Conservation (phyloP, 1,140 invertebrate species). For the Branchinecta lindahli region DNA sequence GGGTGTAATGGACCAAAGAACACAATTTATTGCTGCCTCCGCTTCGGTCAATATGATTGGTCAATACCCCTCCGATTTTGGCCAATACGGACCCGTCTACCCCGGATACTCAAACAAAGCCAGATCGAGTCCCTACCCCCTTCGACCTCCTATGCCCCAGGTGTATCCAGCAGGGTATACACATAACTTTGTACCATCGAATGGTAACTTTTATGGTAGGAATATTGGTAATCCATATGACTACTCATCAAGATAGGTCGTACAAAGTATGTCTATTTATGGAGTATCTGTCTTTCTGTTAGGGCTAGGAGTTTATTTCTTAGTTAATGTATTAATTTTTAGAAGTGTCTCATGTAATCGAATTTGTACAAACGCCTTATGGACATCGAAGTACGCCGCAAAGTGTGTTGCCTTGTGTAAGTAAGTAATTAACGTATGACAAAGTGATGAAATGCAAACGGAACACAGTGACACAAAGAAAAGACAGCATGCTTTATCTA, state of each 20-base stretch:
- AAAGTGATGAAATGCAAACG: too few relatives aligned
- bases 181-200: not conserved
- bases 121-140: not conserved
- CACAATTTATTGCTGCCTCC: not conserved
- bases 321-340: too few relatives aligned
- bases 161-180: not conserved
- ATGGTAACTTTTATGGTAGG: not conserved
- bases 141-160: not conserved
- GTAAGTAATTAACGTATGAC: too few relatives aligned
- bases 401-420: too few relatives aligned
- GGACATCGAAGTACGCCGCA: too few relatives aligned
- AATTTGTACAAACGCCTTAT: too few relatives aligned
- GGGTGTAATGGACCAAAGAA: not conserved
- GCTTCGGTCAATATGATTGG: not conserved
- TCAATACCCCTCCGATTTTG: not conserved
- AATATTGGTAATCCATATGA: slow-evolving; percentile 6
- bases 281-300: too few relatives aligned
- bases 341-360: too few relatives aligned
- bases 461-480: too few relatives aligned
- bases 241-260: not conserved
- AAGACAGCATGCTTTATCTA: too few relatives aligned
- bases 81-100: not conserved
- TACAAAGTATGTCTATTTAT: too few relatives aligned
- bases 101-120: not conserved
- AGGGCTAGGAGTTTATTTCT: too few relatives aligned